Evolutionary conservation across 2,888 invertebrate species (phyloP), one percentile per base, ranked within the genome.

Genomic region (Rhorus exstirpatorius): DNA sequence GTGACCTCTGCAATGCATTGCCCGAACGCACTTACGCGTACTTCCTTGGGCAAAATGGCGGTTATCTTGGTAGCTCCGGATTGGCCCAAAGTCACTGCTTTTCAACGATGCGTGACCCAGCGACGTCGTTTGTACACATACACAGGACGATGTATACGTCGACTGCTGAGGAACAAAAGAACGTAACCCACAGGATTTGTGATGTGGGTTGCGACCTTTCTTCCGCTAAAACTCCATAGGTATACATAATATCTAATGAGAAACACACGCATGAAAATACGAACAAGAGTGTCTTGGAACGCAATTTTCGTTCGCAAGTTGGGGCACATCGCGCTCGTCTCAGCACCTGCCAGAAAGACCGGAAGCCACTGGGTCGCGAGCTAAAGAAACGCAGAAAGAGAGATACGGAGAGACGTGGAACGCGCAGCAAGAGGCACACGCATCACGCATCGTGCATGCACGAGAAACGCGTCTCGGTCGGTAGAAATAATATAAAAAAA

Each of bases 341-440:
- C 79, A 84, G 84, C 88, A 88, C 87, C 88, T 87, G 87, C 87
- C 84, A 82, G 84, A 86, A 83, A 75, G 63, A 63, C 63, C 86
- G 87, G 88, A 87, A 87, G 86, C 68, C 38, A 49, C 58, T 17
- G 19, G 41, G 61, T 46, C 63, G 77, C 55, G 46, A 55, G 55
- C 35, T 17, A 77, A 38, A 49, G 41, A 58, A 17, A 49, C 55
- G 38, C 61, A 65, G 55, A 14, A 41, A 41, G 60, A 70, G 35
- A 74, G 55, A 63, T n/a, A 46, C 63, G 38, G 68, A 49, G 70
- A 12, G 24, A 3, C 14, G 4, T 17, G 14, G 1, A 10, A 51
- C 61, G 51, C 51, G 14, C 21, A 51, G 12, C 61, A 41, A 51
- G 53, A 72, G 68, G 61, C 77, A 49, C 77, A 78, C 77, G 81